Evolutionary conservation across 2,797 vertebrate species (phyloP).

Genomic region (Sebastes kiyomatsui): DNA sequence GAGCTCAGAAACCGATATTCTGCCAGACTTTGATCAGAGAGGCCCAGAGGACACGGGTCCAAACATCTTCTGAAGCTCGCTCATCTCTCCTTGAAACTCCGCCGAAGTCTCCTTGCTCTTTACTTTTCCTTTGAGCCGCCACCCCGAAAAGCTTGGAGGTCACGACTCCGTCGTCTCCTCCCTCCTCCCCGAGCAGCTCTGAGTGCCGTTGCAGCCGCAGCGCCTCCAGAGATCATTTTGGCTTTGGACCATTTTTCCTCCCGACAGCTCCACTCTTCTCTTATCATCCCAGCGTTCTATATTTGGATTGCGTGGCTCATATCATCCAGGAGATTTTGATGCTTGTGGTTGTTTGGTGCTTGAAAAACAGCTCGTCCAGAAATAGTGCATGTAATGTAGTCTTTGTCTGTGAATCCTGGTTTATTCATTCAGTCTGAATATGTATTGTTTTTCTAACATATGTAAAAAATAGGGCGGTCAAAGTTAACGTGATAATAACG

Average conservation of each 20-base stretch:
- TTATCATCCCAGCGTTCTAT: conserved; percentile 25
- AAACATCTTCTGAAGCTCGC: neutral
- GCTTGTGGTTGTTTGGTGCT: neutral
- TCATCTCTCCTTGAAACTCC: conserved; percentile 31
- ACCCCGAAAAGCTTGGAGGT: conserved; percentile 26
- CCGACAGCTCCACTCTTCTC: conserved; percentile 31
- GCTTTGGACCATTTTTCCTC: conserved; percentile 26
- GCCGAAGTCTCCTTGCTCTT: conserved; percentile 8
- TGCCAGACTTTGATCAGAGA: conserved; percentile 27
- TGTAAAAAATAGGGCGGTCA: too few relatives aligned
- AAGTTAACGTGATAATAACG: too few relatives aligned
- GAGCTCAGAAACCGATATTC: neutral
- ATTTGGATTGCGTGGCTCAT: conserved; percentile 6
- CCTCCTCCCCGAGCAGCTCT: neutral
- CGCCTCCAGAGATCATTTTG: conserved; percentile 34
- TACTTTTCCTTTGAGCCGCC: conserved; percentile 23
- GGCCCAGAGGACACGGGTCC: conserved; percentile 29
- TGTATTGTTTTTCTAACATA: neutral
- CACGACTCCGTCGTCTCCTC: conserved; percentile 6
- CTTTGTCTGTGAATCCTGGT: neutral
- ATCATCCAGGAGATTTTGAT: neutral
- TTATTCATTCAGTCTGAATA: neutral
- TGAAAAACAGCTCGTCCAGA: neutral
- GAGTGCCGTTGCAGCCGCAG: conserved; percentile 1
- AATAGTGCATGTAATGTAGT: neutral